Conservation (phyloP, 2,113 vertebrate species). For the Xenotilapia leptura region DNA sequence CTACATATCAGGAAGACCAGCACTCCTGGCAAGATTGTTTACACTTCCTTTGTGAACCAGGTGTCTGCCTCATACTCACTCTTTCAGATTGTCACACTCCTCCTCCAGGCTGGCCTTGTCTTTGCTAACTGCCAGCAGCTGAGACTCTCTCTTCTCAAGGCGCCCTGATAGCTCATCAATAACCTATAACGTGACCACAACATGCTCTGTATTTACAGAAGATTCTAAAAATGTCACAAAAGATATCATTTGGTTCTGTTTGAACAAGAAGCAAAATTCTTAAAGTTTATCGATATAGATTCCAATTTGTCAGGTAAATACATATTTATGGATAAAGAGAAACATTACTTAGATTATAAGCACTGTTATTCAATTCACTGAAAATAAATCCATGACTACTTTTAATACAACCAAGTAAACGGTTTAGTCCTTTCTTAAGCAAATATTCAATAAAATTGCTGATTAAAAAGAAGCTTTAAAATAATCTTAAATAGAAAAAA, state of each 20-base stretch:
- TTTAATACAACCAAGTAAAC: background rate
- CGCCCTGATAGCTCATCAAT: constrained; percentile 85
- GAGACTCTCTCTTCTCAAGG: constrained; percentile 90
- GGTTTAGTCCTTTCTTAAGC: background rate
- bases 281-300: background rate
- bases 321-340: background rate
- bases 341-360: background rate
- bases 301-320: background rate
- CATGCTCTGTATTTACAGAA: background rate
- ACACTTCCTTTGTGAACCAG: background rate
- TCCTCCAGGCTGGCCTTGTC: constrained; percentile 93
- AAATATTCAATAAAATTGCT: background rate
- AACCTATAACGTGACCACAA: constrained; percentile 65
- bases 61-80: constrained; percentile 77
- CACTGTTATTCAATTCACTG: background rate
- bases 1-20: background rate
- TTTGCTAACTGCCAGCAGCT: constrained; percentile 89
- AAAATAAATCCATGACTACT: background rate
- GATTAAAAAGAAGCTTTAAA: background rate
- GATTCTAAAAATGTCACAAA: background rate
- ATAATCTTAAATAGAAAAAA: background rate
- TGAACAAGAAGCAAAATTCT: background rate
- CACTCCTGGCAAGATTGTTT: background rate
- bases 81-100: constrained; percentile 93
- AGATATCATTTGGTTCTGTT: background rate